Evolutionary conservation across 2,888 invertebrate species (phyloP), one percentile per base, ranked within the genome.

Genomic region (Sphaerolaimus hirsutus): DNA sequence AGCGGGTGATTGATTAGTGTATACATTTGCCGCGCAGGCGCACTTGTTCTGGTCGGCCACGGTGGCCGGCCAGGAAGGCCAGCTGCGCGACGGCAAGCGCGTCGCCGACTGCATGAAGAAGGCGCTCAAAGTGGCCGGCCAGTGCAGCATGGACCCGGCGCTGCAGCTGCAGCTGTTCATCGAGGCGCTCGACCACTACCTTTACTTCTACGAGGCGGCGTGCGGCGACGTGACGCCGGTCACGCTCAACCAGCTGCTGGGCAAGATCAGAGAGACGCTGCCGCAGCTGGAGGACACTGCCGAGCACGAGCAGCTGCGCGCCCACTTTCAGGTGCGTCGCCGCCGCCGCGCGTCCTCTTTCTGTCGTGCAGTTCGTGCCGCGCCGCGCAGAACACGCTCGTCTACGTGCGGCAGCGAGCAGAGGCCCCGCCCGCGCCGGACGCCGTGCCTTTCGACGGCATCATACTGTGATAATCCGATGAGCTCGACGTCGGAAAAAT

Each of bases 121-220:
- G 65, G 84, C 84, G 12, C 78, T 83, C 3, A 76, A 86, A 47
- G 89, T 93, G 48, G 86, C 89, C 0, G 82, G 81, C 54, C 91
- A 97, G 60, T 93, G 93, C 60, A n/a, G n/a, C n/a, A 83, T 99
- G 81, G 97, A 99, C 68, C 76, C 77, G 21, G 79, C 81, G 2
- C 87, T 91, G 5, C 91, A 93, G 70, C 83, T 87, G 23, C 91
- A 93, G 63, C 72, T 99, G 37, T 79, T 86, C 62, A 83, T 87
- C 3, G 93, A 93, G 64, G 73, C 97, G 5, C 70, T 99, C 45
- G 87, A 89, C 62, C 76, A 86, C 53, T 87, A 91, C 67, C 76
- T 89, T 45, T 80, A 83, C 65, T 84, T 89, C 65, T 77, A 80
- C 57, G 86, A 89, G 63, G 77, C 84, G 53, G 82, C 82, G 48